A percentile compares a stretch with the other conserved stretches of the same genome.
These are phyloP conservation scores for Climacteris rufus DNA, from an alignment of 2,113 vertebrate species.

Conservation along the genomic window DNA sequence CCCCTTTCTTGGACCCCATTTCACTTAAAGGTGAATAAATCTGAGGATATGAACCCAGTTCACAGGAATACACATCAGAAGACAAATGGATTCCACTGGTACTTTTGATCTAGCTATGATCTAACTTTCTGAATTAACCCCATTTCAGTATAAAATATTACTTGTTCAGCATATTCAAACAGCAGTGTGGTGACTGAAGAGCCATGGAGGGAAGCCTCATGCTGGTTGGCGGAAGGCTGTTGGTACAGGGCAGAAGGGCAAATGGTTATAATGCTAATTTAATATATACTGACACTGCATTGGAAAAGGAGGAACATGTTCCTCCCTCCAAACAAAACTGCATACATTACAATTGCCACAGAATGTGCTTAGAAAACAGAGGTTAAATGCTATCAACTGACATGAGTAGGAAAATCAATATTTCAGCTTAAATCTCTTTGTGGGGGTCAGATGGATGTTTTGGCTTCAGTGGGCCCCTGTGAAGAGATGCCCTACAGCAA, in stretches of 20 bases:
- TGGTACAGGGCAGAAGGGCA: not conserved
- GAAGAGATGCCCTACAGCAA: not conserved
- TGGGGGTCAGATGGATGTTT: not conserved
- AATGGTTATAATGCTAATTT: not conserved
- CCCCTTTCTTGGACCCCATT: not conserved
- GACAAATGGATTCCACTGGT: not conserved
- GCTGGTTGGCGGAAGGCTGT: not conserved
- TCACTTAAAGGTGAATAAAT: not conserved
- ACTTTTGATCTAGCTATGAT: not conserved
- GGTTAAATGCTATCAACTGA: not conserved
- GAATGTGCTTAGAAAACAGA: not conserved
- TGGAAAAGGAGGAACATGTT: not conserved
- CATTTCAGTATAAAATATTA: not conserved
- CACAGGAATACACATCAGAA: not conserved
- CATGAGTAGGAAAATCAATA: not conserved
- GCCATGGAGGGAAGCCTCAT: not conserved
- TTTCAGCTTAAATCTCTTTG: not conserved
- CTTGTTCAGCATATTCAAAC: not conserved
- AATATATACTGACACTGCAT: fast-evolving
- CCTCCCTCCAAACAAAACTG: not conserved
- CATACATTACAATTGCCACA: not conserved
- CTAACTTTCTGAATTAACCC: not conserved
- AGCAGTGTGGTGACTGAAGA: not conserved
- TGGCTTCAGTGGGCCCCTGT: not conserved
- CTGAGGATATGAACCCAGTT: not conserved